Conservation (phyloP, 2,888 invertebrate genomes). For the Xestoiulus laeticollis region DNA sequence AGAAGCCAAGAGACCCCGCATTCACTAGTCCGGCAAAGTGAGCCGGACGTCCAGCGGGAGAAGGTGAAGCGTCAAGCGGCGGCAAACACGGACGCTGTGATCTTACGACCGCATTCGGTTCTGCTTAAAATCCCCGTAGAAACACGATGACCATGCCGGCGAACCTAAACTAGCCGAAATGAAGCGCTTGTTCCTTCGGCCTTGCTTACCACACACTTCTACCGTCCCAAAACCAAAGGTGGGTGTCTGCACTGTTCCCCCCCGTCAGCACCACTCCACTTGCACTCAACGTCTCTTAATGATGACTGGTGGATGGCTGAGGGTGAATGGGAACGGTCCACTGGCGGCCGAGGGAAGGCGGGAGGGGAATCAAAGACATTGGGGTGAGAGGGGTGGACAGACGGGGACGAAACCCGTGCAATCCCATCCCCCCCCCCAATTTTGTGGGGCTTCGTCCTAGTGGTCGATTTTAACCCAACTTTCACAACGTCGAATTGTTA, state of each 20-base stretch:
- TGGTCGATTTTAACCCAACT: background rate
- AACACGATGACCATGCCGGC: background rate
- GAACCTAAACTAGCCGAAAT: background rate
- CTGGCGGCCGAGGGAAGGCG: background rate
- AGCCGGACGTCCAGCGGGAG: background rate
- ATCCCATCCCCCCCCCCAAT: background rate
- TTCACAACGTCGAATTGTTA: background rate
- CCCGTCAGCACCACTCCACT: background rate
- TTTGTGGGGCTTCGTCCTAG: background rate
- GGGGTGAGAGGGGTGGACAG: background rate
- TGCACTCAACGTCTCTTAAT: conserved; percentile 29
- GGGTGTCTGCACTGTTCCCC: background rate
- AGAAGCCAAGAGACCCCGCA: background rate
- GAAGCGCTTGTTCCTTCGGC: background rate
- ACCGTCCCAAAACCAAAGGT: conserved; percentile 30
- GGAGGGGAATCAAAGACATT: background rate
- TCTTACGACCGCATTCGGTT: background rate
- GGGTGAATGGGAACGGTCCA: conserved; percentile 40
- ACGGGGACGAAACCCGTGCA: background rate
- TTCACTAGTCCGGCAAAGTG: background rate
- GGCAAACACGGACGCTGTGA: background rate
- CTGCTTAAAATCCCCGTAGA: background rate
- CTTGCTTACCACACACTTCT: background rate
- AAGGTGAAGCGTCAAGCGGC: background rate
- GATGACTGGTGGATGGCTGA: conserved; percentile 40